These are phyloP conservation scores for Donacobius atricapilla DNA, from an alignment of 2,113 vertebrate species.

Conservation along the genomic window DNA sequence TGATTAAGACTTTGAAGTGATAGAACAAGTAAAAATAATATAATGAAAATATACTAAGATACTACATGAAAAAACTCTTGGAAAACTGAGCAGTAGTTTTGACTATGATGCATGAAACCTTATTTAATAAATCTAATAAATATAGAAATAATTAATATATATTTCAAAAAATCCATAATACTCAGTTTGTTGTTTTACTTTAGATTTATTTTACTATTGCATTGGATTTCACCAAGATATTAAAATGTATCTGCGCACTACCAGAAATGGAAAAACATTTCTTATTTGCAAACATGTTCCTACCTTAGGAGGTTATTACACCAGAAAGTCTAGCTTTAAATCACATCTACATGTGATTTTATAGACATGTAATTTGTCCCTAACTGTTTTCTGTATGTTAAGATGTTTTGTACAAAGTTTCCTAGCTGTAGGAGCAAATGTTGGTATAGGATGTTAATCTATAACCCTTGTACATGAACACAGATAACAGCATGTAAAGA, in stretches of 20 bases:
- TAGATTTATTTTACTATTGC: neutral
- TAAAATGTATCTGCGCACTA: neutral
- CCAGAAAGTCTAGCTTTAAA: neutral
- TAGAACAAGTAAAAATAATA: neutral
- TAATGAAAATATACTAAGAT: neutral
- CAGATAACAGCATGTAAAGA: neutral
- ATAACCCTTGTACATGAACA: accelerated
- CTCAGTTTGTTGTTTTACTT: neutral
- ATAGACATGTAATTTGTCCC: neutral
- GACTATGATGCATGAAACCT: neutral
- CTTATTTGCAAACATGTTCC: neutral
- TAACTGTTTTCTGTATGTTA: neutral
- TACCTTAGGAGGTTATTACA: neutral
- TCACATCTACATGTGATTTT: neutral
- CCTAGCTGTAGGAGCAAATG: neutral
- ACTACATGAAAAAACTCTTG: neutral
- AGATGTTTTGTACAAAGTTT: neutral
- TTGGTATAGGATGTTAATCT: neutral
- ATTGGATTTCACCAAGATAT: neutral
- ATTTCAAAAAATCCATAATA: neutral
- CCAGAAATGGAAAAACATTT: neutral
- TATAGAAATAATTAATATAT: neutral
- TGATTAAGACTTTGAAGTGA: neutral
- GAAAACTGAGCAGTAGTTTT: neutral
- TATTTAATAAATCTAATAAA: neutral